Evolutionary conservation across 1,140 invertebrate genomes (phyloP), one percentile per base, ranked within the genome.

Genomic region (Gryllus bimaculatus): DNA sequence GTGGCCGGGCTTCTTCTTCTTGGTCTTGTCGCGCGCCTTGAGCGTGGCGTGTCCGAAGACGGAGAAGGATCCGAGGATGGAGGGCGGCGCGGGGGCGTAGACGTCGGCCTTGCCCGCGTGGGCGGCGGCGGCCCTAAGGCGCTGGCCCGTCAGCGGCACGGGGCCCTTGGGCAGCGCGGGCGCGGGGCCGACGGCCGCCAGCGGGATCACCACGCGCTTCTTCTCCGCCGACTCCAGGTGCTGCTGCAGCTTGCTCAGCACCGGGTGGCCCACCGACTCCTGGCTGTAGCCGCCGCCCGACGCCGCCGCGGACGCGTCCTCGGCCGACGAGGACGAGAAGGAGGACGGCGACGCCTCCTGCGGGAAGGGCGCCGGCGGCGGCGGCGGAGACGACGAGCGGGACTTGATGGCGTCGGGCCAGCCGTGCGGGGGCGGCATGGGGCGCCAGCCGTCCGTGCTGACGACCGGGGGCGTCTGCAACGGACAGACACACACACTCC

Each of bases 31-130:
- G 15, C 87, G 83, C 2, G 85, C 83, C 76, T 87, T 86, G 0
- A 85, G 78, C 2, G 85, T 83, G 1, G 84, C 84, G 74, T 87
- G 86, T 0, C 86, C 85, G 47, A 87, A 86, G 0, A 85, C 82
- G 21, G 84, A 85, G 74, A 88, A 87, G 39, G 86, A 87, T 7
- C 86, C 87, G 8, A 88, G 81, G 77, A 89, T 87, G 77, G 84
- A 86, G 0, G 87, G 85, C 0, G 87, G 87, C 47, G 75, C 74
- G 8, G 18, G 10, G 10, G 21, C 78, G 26, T 76, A 49, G 12
- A 47, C 49, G 54, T 74, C 79, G 26, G 20, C 66, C 78, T 75
- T 77, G 8, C 26, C 48, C n/a, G 73, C 10, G 75, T 75, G 0
- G 20, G 73, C 8, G 82, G 83, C 74, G 7, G 81, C 10, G 82